phyloP scores from a whole-genome alignment of 2,113 vertebrate species.

The Eurypyga helias region DNA sequence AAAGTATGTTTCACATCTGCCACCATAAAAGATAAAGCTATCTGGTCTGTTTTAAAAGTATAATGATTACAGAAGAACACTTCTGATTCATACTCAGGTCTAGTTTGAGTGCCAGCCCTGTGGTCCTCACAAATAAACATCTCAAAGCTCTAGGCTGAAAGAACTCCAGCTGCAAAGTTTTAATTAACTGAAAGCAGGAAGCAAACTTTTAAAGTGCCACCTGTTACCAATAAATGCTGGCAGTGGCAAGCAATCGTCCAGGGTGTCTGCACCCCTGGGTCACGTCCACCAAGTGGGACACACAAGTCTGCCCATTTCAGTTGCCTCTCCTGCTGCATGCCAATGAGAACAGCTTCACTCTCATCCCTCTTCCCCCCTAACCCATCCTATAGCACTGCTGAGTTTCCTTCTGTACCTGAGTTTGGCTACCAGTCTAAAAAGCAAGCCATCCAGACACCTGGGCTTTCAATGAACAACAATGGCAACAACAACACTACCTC shows the following conservation, averaged over 20 bases:
- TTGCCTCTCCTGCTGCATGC: background rate
- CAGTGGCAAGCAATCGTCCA: fast-evolving
- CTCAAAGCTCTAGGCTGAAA: conserved; percentile 14
- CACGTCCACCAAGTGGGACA: background rate
- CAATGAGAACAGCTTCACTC: fast-evolving
- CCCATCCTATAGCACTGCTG: background rate
- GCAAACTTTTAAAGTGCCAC: background rate
- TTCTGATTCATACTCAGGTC: background rate
- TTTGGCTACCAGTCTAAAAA: background rate
- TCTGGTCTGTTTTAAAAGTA: conserved; percentile 9
- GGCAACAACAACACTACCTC: background rate
- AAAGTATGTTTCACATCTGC: conserved; percentile 45
- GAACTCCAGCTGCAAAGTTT: background rate
- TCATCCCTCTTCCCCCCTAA: no score
- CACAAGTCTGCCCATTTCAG: fast-evolving
- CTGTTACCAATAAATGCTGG: background rate
- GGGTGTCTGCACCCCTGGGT: background rate
- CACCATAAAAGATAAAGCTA: conserved; percentile 27
- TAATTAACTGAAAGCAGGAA: background rate
- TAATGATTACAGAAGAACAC: conserved; percentile 12
- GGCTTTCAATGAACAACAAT: background rate
- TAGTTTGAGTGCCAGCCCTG: background rate
- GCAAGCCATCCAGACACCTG: background rate
- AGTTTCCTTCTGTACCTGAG: background rate
- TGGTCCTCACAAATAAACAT: background rate